Conservation (phyloP, 2,888 invertebrate species). For the Sinopyrophorus schimmeli region DNA sequence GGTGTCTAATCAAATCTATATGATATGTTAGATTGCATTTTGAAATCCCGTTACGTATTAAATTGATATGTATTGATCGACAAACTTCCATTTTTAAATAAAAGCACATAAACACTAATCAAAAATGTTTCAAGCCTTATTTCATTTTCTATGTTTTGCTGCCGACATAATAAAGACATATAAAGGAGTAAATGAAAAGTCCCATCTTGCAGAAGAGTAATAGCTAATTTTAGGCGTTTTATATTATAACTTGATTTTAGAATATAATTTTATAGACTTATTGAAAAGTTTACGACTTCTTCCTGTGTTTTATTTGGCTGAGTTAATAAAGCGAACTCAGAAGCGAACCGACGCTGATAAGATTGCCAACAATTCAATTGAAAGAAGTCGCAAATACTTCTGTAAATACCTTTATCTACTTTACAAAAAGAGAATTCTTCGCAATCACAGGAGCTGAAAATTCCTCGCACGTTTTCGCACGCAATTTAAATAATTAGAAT, state of each 20-base stretch:
- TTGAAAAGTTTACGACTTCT: slow-evolving; percentile 14
- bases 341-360: slow-evolving; percentile 18
- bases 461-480: slow-evolving; percentile 16
- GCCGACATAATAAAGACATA: no score
- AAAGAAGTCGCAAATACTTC: slow-evolving; percentile 19
- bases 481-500: slow-evolving; percentile 17
- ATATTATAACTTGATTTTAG: slow-evolving; percentile 13
- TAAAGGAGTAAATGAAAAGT: no score
- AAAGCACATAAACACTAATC: no score
- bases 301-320: slow-evolving; percentile 15
- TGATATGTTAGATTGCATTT: no score
- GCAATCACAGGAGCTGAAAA: slow-evolving; percentile 13
- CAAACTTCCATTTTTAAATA: no score
- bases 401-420: slow-evolving; percentile 20
- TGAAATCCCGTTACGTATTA: no score
- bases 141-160: no score
- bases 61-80: no score
- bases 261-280: slow-evolving; percentile 14
- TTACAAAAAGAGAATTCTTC: slow-evolving; percentile 14
- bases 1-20: no score
- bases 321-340: slow-evolving; percentile 19
- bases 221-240: no score
- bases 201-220: no score
- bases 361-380: slow-evolving; percentile 22
- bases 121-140: no score